These are phyloP conservation scores for Clavelina lepadiformis DNA, from an alignment of 23 tunicate genomes.

Conservation along the genomic window DNA sequence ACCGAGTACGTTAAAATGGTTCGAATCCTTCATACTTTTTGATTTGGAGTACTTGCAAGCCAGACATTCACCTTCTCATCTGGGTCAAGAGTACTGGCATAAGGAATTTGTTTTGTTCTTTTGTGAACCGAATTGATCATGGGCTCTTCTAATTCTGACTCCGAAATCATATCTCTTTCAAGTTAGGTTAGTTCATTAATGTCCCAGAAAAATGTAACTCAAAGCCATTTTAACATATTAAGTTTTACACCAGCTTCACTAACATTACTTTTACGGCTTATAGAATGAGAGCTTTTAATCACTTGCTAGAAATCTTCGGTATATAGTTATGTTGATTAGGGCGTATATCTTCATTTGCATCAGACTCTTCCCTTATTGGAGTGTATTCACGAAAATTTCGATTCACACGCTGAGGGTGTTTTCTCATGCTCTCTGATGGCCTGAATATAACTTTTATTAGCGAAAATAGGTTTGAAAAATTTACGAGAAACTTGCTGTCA, in stretches of 20 bases:
- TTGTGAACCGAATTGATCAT: constrained; percentile 18
- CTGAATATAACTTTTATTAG: too few relatives aligned
- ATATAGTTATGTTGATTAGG: too few relatives aligned
- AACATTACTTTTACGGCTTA: too few relatives aligned
- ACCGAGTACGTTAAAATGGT: too few relatives aligned
- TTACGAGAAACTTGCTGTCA: too few relatives aligned
- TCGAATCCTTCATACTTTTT: too few relatives aligned
- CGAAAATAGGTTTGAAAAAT: too few relatives aligned
- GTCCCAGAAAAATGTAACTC: too few relatives aligned
- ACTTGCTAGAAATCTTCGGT: too few relatives aligned
- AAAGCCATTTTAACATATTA: too few relatives aligned
- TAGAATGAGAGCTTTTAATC: too few relatives aligned
- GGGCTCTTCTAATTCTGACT: constrained; percentile 3
- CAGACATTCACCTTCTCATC: constrained; percentile 79
- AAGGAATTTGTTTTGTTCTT: constrained; percentile 45
- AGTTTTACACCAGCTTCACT: too few relatives aligned
- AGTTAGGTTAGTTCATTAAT: not conserved
- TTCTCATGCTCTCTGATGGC: constrained; percentile 23
- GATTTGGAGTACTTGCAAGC: constrained; percentile 59
- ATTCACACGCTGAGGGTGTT: constrained; percentile 11
- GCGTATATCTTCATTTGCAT: constrained; percentile 1
- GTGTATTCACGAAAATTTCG: constrained; percentile 59
- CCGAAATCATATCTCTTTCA: not conserved
- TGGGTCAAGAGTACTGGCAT: constrained; percentile 69
- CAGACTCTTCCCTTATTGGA: constrained; percentile 52